These are phyloP conservation scores for Clinocottus analis DNA, from an alignment of 2,113 vertebrate genomes.

Conservation along the genomic window DNA sequence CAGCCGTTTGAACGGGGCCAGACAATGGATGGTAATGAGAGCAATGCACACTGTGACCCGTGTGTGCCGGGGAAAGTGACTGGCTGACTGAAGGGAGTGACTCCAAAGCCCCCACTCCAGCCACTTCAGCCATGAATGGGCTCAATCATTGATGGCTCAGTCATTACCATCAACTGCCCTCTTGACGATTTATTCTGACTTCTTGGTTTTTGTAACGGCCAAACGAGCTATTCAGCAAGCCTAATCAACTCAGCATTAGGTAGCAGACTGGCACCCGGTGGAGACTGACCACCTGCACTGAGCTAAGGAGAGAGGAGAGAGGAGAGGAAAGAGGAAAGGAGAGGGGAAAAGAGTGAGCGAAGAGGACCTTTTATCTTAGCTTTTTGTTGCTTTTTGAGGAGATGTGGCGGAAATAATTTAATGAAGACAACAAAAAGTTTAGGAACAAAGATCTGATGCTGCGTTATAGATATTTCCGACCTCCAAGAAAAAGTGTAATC, in stretches of 20 bases:
- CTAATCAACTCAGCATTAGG: constrained; percentile 76
- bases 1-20: constrained; percentile 68
- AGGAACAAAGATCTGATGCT: not conserved
- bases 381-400: not conserved
- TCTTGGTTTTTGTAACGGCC: constrained; percentile 73
- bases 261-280: constrained; percentile 56
- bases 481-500: not conserved
- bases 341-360: not conserved
- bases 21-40: constrained; percentile 84
- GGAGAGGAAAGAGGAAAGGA: not conserved
- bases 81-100: constrained; percentile 64
- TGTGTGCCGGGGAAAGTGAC: constrained; percentile 58
- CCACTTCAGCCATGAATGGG: constrained; percentile 82
- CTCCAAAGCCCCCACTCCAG: constrained; percentile 64
- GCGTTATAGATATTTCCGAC: not conserved
- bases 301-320: constrained; percentile 22
- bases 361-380: not conserved
- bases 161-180: constrained; percentile 81
- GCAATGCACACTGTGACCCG: constrained; percentile 73
- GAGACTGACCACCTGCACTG: constrained; percentile 77
- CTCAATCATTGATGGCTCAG: constrained; percentile 81
- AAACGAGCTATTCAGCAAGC: constrained; percentile 76
- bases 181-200: constrained; percentile 75
- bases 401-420: not conserved
- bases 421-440: not conserved